Base-by-base conservation (phyloP, 2,888 invertebrate genomes). In the Cryptus armator region DNA sequence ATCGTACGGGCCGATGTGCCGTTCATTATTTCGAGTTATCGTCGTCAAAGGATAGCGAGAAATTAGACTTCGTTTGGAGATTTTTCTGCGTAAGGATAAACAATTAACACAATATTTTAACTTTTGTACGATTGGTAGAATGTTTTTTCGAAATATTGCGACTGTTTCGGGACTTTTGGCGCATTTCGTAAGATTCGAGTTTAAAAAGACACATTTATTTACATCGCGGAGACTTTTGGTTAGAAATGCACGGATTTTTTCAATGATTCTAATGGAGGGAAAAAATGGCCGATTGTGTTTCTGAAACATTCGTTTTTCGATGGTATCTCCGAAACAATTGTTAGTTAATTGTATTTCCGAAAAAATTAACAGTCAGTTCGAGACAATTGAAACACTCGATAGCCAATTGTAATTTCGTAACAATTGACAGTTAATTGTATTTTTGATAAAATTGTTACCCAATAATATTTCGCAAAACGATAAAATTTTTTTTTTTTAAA, bases 81-180 rank as follows among this genome's bases (percentile, higher is more conserved):
- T 51, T 59, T 59, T 16, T 19, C 62, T 19, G 46, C 16, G 75
- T 75, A 64, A 75, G 64, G 48, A 64, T 64, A 19, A 64, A 37
- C 14, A 48, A 1, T 48, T n/a, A n/a, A 7, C 48, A 1, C 4
- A 46, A 48, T 19, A 64, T 9, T 72, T 24, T 19, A 5, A 14
- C 10, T 14, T 59, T 24, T 29, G 29, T 32, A 14, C 32, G 12
- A n/a, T 62, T 6, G 48, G n/a, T n/a, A n/a, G n/a, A n/a, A n/a
- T n/a, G n/a, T 62, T 7, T 9, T 32, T 29, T 59, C 10, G 29
- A 12, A 59, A 59, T 29, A 19, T 59, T 14, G 56, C 12, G 56
- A 12, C 12, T 59, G 7, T 16, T 16, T 6, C 0, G 53, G 16
- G 51, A 4, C 6, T 37, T 48, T 48, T n/a, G 12, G 12, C 14